Base-by-base conservation (phyloP, 2,113 vertebrate species). In the Phalacrocorax brasilianus region DNA sequence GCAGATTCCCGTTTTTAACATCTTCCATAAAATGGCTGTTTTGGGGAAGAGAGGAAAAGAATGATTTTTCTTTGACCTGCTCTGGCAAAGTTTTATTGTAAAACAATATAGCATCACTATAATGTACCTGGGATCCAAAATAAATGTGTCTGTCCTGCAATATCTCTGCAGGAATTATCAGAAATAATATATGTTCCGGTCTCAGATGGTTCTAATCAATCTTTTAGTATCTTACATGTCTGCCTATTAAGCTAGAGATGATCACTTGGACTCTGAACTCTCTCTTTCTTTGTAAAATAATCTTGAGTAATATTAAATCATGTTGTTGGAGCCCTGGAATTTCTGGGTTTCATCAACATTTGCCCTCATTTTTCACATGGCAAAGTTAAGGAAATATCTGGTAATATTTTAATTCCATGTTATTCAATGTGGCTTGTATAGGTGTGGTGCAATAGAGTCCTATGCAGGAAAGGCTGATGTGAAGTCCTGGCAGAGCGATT, bases 391-490 rank as follows among this genome's bases (percentile, higher is more conserved):
- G 96, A 97, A 97, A 95, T 97, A 95, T 96, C 96, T 96, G 95
- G 97, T 97, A 97, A 98, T 96, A 95, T 92, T 96, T 96, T 96
- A 97, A 97, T 97, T 97, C 96, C 81, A 68, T 17, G 2, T 96
- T 96, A 95, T 95, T 97, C 94, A 50, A 2, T 92, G 91, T 72
- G 66, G 95, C 93, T 97, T 97, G 86, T 93, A 89, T 97, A 98
- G 98, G 98, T 98, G 98, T 98, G 97, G 97, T 96, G 67, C 85
- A 87, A 96, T 82, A 35, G 77, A 97, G 91, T 77, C 86, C 94
- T 87, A 74, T 44, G 81, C 85, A 97, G 97, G 97, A 98, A 98
- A 97, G 96, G 96, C 93, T 97, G 97, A 98, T 97, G 94, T 97
- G 93, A 97, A 97, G 94, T 89, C 97, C 97, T 98, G 98, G 98